Evolutionary conservation across 1,140 invertebrate genomes (phyloP), one percentile per base, ranked within the genome.

Genomic region (Phenacoccus solenopsis): DNA sequence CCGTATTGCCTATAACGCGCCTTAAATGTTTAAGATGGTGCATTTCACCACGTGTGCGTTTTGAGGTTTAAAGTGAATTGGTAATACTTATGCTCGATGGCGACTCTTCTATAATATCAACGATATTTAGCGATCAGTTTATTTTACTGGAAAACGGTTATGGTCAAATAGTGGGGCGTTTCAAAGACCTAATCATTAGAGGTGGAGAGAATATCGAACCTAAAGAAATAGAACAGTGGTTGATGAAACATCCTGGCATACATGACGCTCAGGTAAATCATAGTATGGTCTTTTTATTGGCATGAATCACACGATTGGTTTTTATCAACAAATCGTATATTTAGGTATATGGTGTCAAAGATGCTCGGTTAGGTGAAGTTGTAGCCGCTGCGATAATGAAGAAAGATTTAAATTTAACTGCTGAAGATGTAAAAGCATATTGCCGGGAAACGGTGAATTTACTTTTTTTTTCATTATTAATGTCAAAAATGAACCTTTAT

Each of bases 161-260:
- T 76, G 87, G 88, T 0, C 77, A 81, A 70, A 85, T 96, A 71
- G 86, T 94, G 57, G 93, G 94, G 1, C 82, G 94, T 68, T 78
- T 89, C 1, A 96, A 96, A 78, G 94, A 96, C 73, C 85, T 96
- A 84, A 87, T 97, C 56, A 96, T 95, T 56, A 81, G 93, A 69
- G 93, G 94, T 59, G 94, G 94, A 30, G 94, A 96, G 79, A 97
- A 96, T 78, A 87, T 97, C 61, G 90, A 86, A 76, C 93, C 93
- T 0, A 86, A 85, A 67, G 94, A 97, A 82, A 85, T 97, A 71
- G 94, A 97, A 81, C 84, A 90, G 72, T 87, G 90, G 72, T 75
- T 94, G 0, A 85, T 87, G 74, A 83, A 82, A 7, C 91, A 95
- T 82, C 90, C 90, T 0, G 79, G 82, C 32, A 81, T 96, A 28